Percentiles rank a stretch among this genome's conserved stretches.
Conservation (phyloP, 2,888 invertebrate genomes). For the Trachelus tabidus region DNA sequence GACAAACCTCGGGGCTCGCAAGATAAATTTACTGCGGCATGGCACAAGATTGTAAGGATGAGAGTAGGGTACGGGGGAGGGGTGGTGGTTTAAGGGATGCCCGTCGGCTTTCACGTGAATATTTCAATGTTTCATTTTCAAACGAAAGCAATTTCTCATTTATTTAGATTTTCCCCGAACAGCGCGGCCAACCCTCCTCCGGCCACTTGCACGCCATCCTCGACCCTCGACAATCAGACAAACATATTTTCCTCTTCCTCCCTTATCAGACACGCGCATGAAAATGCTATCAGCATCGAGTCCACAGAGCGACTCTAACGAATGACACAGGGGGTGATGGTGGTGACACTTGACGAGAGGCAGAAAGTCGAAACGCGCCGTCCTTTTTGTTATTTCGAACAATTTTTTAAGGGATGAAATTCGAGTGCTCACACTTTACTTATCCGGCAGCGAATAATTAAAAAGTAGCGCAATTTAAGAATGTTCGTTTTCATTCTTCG, state of each 20-base stretch:
- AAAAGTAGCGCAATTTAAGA: accelerated
- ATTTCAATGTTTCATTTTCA: not conserved
- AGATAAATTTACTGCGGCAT: not conserved
- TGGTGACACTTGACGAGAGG: not conserved
- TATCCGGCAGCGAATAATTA: too few species aligned
- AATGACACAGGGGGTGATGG: too few species aligned
- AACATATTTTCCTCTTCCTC: too few species aligned
- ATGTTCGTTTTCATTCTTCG: not conserved
- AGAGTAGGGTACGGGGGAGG: too few species aligned
- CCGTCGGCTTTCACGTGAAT: not conserved
- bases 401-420: not conserved
- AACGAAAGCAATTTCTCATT: not conserved
- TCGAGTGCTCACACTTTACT: too few species aligned
- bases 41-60: too few species aligned
- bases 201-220: not conserved
- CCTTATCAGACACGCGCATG: too few species aligned
- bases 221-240: not conserved
- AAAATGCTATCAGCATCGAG: too few species aligned
- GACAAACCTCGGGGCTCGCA: not conserved
- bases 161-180: not conserved
- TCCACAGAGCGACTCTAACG: too few species aligned
- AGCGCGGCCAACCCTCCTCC: too few species aligned
- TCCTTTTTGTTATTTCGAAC: not conserved
- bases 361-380: not conserved
- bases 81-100: not conserved